These are phyloP conservation scores for Protonemura montana DNA, from an alignment of 2,888 invertebrate genomes.

Conservation along the genomic window DNA sequence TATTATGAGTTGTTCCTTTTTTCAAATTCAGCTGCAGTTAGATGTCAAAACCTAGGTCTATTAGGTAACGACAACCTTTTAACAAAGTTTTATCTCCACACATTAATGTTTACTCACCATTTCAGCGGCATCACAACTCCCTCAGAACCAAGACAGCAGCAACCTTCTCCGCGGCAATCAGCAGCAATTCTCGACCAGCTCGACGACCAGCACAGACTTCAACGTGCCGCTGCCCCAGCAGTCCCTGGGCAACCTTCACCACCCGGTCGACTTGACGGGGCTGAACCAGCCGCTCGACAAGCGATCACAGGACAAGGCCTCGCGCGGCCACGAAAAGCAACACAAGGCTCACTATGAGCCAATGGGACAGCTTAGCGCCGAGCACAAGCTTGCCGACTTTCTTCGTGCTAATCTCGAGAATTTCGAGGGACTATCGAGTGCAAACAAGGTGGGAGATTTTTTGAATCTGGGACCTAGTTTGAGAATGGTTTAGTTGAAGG, in stretches of 20 bases:
- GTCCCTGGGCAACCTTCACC: slow-evolving; percentile 41
- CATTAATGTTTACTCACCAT: too few species aligned
- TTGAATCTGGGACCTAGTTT: too few species aligned
- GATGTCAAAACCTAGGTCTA: too few species aligned
- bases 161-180: slow-evolving; percentile 43
- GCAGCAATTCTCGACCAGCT: slow-evolving; percentile 35
- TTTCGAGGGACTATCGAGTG: slow-evolving; percentile 66
- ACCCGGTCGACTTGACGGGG: slow-evolving; percentile 47
- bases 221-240: slow-evolving; percentile 45
- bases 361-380: slow-evolving; percentile 53
- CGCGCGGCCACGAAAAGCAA: slow-evolving; percentile 17
- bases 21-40: too few species aligned
- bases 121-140: slow-evolving; percentile 40
- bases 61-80: too few species aligned
- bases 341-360: slow-evolving; percentile 37
- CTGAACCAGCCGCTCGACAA: slow-evolving; percentile 45
- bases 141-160: slow-evolving; percentile 42
- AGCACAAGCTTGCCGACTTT: slow-evolving; percentile 77
- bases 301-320: slow-evolving; percentile 14
- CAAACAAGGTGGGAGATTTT: slow-evolving; percentile 52
- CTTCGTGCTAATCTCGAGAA: slow-evolving; percentile 76
- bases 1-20: too few species aligned
- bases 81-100: too few species aligned
- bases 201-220: slow-evolving; percentile 39
- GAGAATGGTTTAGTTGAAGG: too few species aligned